phyloP scores from a whole-genome alignment of 1,140 invertebrate species.

The Caenorhabditis briggsae region DNA sequence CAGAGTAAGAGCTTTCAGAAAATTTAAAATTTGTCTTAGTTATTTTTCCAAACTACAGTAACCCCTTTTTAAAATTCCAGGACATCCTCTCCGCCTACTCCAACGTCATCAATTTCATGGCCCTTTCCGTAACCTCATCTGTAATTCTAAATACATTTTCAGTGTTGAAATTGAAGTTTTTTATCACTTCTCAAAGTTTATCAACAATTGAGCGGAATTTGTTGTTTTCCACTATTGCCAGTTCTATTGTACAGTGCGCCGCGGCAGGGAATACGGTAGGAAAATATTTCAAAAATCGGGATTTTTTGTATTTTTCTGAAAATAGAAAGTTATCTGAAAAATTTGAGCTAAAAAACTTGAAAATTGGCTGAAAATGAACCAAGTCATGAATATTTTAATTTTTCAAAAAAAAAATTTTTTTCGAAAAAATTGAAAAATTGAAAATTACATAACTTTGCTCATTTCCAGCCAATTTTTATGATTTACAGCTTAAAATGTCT shows the following conservation, averaged over 20 bases:
- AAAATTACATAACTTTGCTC: too few species aligned
- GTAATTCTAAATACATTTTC: not conserved
- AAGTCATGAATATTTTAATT: too few species aligned
- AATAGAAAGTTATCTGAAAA: not conserved
- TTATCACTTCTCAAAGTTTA: not conserved
- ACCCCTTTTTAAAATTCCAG: not conserved
- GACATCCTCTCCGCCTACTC: conserved; percentile 31
- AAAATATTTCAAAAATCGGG: not conserved
- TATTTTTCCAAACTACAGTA: not conserved
- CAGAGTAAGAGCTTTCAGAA: too few species aligned
- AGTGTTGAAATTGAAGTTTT: not conserved
- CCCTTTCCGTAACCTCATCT: not conserved
- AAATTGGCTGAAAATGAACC: too few species aligned
- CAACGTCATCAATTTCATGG: conserved; percentile 24
- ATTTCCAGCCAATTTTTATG: too few species aligned
- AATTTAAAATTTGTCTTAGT: too few species aligned
- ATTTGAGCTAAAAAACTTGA: too few species aligned
- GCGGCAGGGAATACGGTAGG: conserved; percentile 20
- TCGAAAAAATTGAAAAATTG: too few species aligned
- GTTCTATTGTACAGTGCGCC: not conserved
- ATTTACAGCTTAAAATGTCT: too few species aligned
- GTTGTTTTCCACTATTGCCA: conserved; percentile 1
- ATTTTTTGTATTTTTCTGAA: not conserved
- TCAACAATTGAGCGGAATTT: conserved; percentile 2
- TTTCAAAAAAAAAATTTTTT: too few species aligned